A percentile compares a stretch with the other conserved stretches of the same genome.
Evolutionary conservation across 92 coral and sea anemone genomes (phyloP).

Genomic region (Zoanthus solanderi): DNA sequence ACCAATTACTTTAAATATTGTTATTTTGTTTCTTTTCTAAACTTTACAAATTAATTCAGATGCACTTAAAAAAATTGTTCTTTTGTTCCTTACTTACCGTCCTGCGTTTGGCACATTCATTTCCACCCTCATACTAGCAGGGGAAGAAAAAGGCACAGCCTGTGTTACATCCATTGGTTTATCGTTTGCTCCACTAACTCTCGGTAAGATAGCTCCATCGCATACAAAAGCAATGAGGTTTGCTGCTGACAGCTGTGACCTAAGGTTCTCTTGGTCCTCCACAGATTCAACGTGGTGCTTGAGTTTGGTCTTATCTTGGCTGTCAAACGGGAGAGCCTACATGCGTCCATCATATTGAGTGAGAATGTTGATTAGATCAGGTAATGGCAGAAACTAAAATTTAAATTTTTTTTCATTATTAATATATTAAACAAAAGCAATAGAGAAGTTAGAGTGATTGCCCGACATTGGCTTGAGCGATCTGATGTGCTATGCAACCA

Average conservation of each 20-base stretch:
- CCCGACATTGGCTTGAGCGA: too few species aligned
- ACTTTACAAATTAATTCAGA: too few species aligned
- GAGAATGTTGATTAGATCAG: neutral
- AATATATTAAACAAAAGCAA: neutral
- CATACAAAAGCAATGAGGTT: constrained; percentile 69
- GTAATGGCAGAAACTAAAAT: neutral
- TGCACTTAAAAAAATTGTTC: too few species aligned
- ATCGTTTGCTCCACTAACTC: constrained; percentile 70
- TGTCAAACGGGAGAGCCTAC: constrained; percentile 63
- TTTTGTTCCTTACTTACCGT: constrained; percentile 29
- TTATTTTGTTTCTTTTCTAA: too few species aligned
- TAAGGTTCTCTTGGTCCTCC: constrained; percentile 70
- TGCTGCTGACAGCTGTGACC: constrained; percentile 59
- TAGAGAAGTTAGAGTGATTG: too few species aligned
- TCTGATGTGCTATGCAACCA: too few species aligned
- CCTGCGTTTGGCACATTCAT: constrained; percentile 66
- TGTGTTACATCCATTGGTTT: constrained; percentile 62
- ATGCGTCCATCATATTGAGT: neutral
- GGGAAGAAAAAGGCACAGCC: constrained; percentile 65
- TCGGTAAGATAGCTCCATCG: constrained; percentile 70
- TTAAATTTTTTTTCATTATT: neutral
- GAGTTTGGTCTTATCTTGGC: constrained; percentile 61
- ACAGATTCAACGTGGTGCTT: constrained; percentile 60
- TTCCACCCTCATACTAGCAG: constrained; percentile 65
- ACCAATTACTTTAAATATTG: too few species aligned